A percentile compares a stretch with the other conserved stretches of the same genome.
These are phyloP conservation scores for Peromyscus nudipes DNA, from an alignment of 2,797 vertebrate genomes.

Conservation along the genomic window DNA sequence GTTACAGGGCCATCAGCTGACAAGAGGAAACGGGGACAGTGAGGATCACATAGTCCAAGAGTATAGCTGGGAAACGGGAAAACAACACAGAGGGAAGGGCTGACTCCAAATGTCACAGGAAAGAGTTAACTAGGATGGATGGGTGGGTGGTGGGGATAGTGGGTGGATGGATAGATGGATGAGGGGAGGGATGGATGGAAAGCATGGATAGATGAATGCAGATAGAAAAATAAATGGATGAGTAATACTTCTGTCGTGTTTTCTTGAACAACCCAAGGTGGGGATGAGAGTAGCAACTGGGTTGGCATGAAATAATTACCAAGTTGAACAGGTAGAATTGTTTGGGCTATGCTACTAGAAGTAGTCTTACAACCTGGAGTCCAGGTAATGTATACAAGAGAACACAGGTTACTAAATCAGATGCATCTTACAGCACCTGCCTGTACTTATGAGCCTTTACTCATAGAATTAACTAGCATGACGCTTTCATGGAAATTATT, in stretches of 20 bases:
- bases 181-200: background rate
- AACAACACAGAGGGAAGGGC: background rate
- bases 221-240: background rate
- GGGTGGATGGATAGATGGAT: background rate
- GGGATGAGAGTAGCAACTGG: background rate
- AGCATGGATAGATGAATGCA: background rate
- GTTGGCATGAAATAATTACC: background rate
- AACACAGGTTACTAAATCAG: background rate
- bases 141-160: background rate
- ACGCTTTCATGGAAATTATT: background rate
- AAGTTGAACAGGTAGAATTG: background rate
- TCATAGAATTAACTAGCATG: background rate
- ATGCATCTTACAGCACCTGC: background rate
- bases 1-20: constrained; percentile 1
- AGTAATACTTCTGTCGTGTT: background rate
- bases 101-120: background rate
- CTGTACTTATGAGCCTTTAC: background rate
- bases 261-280: background rate
- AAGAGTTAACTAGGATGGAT: background rate
- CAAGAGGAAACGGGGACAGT: background rate
- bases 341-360: background rate
- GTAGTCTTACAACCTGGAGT: background rate
- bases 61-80: background rate
- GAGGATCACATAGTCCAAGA: constrained; percentile 3
- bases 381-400: background rate